Conservation (phyloP, 2,797 vertebrate species). For the Chrysocyon brachyurus region DNA sequence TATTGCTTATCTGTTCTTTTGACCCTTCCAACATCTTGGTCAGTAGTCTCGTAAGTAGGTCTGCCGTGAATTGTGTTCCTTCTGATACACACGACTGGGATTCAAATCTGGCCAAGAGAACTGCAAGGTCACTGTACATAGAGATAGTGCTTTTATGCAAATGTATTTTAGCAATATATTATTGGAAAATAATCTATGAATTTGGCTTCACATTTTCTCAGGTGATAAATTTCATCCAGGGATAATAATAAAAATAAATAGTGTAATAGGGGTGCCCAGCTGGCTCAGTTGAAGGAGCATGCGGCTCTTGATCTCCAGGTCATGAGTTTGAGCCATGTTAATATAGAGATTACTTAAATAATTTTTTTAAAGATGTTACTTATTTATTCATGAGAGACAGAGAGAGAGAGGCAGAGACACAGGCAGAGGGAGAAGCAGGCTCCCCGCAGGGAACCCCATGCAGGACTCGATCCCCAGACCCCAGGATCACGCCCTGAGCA, state of each 20-base stretch:
- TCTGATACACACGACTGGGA: neutral
- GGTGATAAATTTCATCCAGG: neutral
- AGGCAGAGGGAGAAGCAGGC: no score
- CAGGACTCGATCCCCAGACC: no score
- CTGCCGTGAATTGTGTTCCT: neutral
- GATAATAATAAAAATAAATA: constrained; percentile 17
- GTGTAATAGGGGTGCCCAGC: neutral
- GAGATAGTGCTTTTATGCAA: neutral
- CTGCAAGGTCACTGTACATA: neutral
- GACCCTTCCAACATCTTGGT: neutral
- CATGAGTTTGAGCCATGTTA: neutral
- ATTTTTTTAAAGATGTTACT: no score
- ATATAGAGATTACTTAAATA: neutral
- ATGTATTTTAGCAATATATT: neutral
- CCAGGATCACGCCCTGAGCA: no score
- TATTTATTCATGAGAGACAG: no score
- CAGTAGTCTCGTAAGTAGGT: neutral
- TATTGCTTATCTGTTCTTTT: neutral
- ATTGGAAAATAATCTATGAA: neutral
- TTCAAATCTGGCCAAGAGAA: neutral
- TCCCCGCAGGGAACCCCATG: no score
- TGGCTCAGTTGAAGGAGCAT: neutral
- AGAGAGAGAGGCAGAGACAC: no score
- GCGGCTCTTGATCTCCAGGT: neutral
- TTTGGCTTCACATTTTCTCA: constrained; percentile 47